Evolutionary conservation across 64 coral and sea anemone species (phyloP), one percentile per base, ranked within the genome.

Genomic region (Stichodactyla helianthus): DNA sequence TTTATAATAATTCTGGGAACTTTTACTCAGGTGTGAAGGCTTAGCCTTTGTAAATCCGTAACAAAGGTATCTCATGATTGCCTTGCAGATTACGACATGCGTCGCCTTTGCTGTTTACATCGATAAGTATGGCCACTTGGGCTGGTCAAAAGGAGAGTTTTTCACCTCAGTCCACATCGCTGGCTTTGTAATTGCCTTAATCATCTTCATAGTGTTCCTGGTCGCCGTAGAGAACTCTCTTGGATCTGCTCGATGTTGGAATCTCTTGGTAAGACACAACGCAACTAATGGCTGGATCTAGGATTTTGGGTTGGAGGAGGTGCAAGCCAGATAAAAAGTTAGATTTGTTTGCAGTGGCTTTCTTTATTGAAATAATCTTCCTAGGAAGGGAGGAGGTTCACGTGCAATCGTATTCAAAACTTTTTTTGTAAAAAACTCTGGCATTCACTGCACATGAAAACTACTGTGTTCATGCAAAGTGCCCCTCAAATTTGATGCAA

Each of bases 91-190:
- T 16, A 63, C 59, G 2, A 84, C 83, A 51, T 84, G 83, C 22
- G 17, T 84, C 23, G 83, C 83, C 16, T 84, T 84, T 84, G 83
- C 83, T 31, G 14, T 84, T 18, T 31, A 17, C 11, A 7, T 82
- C 54, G 51, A 53, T 50, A 3, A 54, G 0, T 82, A 82, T n/a
- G 23, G 79, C 3, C 53, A 35, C 8, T 5, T 0, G n/a, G 16
- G 9, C 4, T 9, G 12, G 2, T 19, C 8, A 9, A 26, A 16
- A 0, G 83, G 14, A 17, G 83, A 62, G 0, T 84, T 84, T 54
- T 84, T 84, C 55, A 8, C 19, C n/a, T 84, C 83, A 16, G 27
- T 84, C 8, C 83, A 84, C 83, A 84, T 84, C 55, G 83, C 83
- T 3, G 83, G 54, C 0, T 84, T 84, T 31, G 59, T n/a, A 28